These are phyloP conservation scores for Elmis aenea DNA, from an alignment of 2,888 invertebrate species.

Conservation along the genomic window DNA sequence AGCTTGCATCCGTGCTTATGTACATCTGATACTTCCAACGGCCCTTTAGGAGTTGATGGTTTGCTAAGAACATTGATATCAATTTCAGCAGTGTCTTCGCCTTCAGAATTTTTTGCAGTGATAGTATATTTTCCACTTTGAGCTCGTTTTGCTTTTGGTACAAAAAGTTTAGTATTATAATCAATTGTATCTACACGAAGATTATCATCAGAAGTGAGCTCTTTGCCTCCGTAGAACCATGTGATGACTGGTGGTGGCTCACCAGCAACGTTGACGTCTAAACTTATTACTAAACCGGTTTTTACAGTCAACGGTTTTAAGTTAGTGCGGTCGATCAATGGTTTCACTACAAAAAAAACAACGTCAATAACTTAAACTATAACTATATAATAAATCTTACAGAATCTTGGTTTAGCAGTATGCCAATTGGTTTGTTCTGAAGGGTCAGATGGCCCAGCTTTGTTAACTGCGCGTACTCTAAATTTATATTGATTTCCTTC, in stretches of 20 bases:
- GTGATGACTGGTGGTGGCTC: constrained; percentile 90
- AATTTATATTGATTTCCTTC: constrained; percentile 96
- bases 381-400: no score
- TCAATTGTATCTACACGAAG: constrained; percentile 77
- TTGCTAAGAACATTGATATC: constrained; percentile 80
- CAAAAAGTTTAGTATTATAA: constrained; percentile 86
- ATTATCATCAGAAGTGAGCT: constrained; percentile 56
- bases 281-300: constrained; percentile 78
- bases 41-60: constrained; percentile 77
- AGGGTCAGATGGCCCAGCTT: constrained; percentile 89
- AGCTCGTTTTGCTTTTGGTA: constrained; percentile 73
- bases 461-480: constrained; percentile 89
- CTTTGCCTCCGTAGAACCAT: constrained; percentile 77
- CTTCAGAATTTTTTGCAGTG: constrained; percentile 86
- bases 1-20: constrained; percentile 89
- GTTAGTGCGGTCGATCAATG: constrained; percentile 88
- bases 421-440: constrained; percentile 91
- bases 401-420: constrained; percentile 80
- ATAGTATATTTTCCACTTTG: constrained; percentile 87
- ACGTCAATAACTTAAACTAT: no score
- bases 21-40: constrained; percentile 81
- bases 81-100: constrained; percentile 86
- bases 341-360: constrained; percentile 71
- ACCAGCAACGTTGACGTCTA: constrained; percentile 86
- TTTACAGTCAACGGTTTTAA: constrained; percentile 80